These are phyloP conservation scores for Rhingia rostrata DNA, from an alignment of 2,888 invertebrate species.

Conservation along the genomic window DNA sequence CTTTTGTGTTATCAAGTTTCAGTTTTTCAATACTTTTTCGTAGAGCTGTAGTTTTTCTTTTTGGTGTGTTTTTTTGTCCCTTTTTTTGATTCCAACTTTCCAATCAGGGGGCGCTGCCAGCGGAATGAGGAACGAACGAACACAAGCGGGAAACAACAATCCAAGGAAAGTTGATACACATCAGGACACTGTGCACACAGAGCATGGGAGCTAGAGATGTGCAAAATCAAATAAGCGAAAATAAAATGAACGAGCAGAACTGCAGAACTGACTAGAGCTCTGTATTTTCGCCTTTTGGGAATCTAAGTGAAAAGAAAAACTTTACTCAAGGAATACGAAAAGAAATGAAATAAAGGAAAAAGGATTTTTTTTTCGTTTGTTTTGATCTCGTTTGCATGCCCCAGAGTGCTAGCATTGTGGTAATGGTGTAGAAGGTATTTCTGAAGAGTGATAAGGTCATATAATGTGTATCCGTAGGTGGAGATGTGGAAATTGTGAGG, in stretches of 20 bases:
- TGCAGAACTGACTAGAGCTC: neutral
- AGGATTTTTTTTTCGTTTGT: neutral
- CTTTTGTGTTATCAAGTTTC: conserved; percentile 56
- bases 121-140: neutral
- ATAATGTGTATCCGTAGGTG: neutral
- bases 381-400: neutral
- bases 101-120: conserved; percentile 1
- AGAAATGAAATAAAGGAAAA: conserved; percentile 7
- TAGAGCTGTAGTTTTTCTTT: conserved; percentile 43
- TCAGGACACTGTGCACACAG: neutral
- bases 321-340: conserved; percentile 33
- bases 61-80: conserved; percentile 3
- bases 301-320: conserved; percentile 69
- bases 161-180: conserved; percentile 28
- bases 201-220: conserved; percentile 10
- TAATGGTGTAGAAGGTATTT: neutral
- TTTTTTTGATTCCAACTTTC: conserved; percentile 33
- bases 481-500: too few relatives aligned
- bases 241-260: conserved; percentile 20
- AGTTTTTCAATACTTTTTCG: conserved; percentile 41
- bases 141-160: conserved; percentile 33
- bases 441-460: neutral
- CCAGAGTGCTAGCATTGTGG: conserved; percentile 6
- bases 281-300: conserved; percentile 52
- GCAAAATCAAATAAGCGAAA: conserved; percentile 57